A percentile compares a stretch with the other conserved stretches of the same genome.
phyloP scores from a whole-genome alignment of 2,797 vertebrate genomes.

The Gallirallus australis region DNA sequence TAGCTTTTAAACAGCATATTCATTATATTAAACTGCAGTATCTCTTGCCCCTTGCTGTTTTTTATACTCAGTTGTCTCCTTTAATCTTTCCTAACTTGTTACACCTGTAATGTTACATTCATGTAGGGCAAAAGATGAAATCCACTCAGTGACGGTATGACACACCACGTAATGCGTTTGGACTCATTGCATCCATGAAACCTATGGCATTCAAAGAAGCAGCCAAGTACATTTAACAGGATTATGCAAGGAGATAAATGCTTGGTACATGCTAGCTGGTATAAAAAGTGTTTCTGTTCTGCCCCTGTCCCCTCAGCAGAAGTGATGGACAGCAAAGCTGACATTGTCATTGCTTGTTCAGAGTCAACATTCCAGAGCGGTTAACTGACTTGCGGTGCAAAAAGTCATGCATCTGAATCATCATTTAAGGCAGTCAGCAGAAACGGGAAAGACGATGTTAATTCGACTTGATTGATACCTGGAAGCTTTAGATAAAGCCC shows the following conservation, averaged over 20 bases:
- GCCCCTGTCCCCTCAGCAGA: accelerated
- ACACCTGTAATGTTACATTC: not conserved
- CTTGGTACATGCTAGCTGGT: not conserved
- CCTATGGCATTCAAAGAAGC: accelerated
- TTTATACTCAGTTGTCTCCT: not conserved
- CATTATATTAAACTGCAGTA: not conserved
- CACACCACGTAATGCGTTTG: accelerated
- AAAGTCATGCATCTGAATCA: not conserved
- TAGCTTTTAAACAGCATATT: not conserved
- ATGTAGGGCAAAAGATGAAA: not conserved
- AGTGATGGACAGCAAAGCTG: not conserved
- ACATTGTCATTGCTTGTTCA: not conserved
- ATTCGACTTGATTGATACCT: slow-evolving; percentile 5
- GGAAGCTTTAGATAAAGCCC: not conserved
- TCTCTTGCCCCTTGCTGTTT: accelerated
- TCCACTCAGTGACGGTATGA: not conserved
- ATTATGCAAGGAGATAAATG: not conserved
- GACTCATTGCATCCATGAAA: not conserved
- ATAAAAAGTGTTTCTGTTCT: not conserved
- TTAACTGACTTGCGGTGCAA: not conserved
- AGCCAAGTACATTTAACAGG: not conserved
- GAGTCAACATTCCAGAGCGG: not conserved
- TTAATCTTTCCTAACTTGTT: not conserved
- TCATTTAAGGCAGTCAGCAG: not conserved
- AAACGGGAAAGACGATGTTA: not conserved